Base-by-base conservation (phyloP, 2,797 vertebrate genomes). In the Gephyroberyx darwinii region DNA sequence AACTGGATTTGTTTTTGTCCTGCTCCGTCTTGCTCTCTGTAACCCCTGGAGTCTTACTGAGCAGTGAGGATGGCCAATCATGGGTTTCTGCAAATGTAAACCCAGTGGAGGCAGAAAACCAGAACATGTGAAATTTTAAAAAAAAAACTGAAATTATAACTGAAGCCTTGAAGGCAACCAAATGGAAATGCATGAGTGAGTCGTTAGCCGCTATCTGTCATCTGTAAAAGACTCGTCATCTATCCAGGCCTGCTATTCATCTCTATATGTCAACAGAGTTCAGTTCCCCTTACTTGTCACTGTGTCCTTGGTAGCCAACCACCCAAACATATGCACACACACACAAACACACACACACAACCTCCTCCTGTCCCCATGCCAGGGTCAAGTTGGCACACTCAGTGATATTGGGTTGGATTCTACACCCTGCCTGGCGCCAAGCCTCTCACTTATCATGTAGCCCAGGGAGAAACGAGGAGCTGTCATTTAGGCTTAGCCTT, bases 231-330 rank as follows among this genome's bases (percentile, higher is more conserved):
- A 43, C 48, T 67, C 0, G 2, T 67, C 50, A 58, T 57, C 35
- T 37, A 12, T 57, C 69, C 54, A 68, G 68, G 39, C 1, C 33
- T 1, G 12, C 68, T 20, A 76, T 84, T 60, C n/a, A 19, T 77
- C 50, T 77, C 22, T 0, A 57, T 70, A 63, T 77, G 73, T 84
- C 78, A 74, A 31, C 66, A 66, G 52, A 63, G 33, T 63, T 69
- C 30, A 55, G 26, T 14, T 19, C n/a, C 55, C 8, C 48, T 6
- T 13, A 7, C 47, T 0, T 64, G 47, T 61, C 61, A 45, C 31
- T 7, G 26, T 77, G 60, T 74, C 57, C 52, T 43, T 84, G 78
- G 72, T 75, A 60, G 8, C 17, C 43, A 72, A 33, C 26, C 58
- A 62, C 45, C 67, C 30, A 51, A 52, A 33, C 68, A 61, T n/a